phyloP scores from a whole-genome alignment of 2,797 vertebrate species.

The Circus cinereus region DNA sequence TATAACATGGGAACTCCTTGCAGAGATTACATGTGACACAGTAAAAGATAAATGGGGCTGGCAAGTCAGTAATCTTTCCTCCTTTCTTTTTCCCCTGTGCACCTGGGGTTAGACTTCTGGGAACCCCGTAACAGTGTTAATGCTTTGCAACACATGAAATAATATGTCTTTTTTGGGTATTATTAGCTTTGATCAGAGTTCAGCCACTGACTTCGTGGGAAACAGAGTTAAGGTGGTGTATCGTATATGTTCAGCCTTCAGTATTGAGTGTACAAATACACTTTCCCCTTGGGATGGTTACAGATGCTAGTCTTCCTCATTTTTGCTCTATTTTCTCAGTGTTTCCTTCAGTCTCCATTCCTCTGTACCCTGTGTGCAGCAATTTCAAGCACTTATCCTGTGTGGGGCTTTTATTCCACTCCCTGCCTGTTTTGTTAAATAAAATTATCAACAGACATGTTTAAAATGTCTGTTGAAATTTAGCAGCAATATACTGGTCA shows the following conservation, averaged over 20 bases:
- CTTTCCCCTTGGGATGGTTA: background rate
- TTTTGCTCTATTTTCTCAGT: background rate
- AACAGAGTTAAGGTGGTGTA: background rate
- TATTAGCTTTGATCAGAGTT: background rate
- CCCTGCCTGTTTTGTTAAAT: background rate
- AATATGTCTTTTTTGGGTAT: background rate
- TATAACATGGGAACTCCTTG: constrained; percentile 3
- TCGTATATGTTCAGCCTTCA: background rate
- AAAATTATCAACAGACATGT: background rate
- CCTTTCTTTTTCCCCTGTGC: background rate
- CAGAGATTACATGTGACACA: background rate
- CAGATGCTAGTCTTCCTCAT: rapidly evolving
- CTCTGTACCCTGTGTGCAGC: background rate
- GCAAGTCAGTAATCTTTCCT: background rate
- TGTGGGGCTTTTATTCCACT: background rate
- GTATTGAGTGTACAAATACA: background rate
- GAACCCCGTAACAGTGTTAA: background rate
- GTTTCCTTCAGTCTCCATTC: background rate
- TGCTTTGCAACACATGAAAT: background rate
- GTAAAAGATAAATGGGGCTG: background rate
- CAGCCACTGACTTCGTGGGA: background rate
- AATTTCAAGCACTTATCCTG: background rate
- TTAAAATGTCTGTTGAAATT: background rate
- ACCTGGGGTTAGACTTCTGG: background rate
- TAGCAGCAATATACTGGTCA: background rate